Conservation (phyloP, 2,113 vertebrate species). For the mouse (Mus musculus) region GRCm39 chr2:32966001-32966500, state of each 20-base stretch:
- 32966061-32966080: neutral
- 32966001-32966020: neutral
- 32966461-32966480: no score
- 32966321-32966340: neutral
- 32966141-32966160: neutral
- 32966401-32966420: neutral
- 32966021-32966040: neutral
- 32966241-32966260: no score
- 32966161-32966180: neutral
- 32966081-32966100: neutral
- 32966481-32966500: no score
- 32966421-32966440: no score
- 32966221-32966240: neutral
- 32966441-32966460: no score
- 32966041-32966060: neutral
- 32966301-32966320: neutral
- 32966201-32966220: neutral
- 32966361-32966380: neutral
- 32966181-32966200: neutral
- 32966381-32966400: neutral
- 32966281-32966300: accelerated
- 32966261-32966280: neutral
- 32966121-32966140: neutral
- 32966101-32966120: neutral
- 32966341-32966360: neutral